These are phyloP conservation scores for Ceraclea dissimilis DNA, from an alignment of 2,888 invertebrate genomes.

Conservation along the genomic window DNA sequence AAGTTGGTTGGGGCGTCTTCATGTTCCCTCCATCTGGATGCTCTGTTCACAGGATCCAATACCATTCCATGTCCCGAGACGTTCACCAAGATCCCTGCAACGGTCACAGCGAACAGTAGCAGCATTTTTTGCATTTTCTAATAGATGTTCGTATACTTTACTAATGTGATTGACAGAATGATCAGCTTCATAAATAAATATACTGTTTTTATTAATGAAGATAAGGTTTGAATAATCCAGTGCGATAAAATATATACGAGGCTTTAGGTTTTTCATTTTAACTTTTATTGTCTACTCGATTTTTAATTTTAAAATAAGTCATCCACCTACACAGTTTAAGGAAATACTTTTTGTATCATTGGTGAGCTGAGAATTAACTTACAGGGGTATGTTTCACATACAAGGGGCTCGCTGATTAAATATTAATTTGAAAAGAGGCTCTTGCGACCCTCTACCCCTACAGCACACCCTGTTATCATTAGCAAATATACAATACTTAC, in stretches of 20 bases:
- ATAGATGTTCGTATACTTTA: background rate
- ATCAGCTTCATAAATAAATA: background rate
- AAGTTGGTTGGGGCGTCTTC: constrained; percentile 41
- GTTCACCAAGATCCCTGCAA: background rate
- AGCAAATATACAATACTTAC: no score
- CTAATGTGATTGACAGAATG: background rate
- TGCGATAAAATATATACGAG: background rate
- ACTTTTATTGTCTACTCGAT: no score
- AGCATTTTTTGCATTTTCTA: background rate
- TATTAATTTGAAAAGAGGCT: no score
- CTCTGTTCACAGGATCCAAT: constrained; percentile 44
- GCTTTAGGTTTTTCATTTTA: no score
- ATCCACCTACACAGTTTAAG: no score
- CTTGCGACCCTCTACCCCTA: no score
- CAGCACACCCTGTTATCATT: no score
- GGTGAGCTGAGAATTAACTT: no score
- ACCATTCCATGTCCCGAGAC: constrained; percentile 45
- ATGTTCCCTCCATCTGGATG: constrained; percentile 47
- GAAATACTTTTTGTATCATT: no score
- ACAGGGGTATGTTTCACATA: no score
- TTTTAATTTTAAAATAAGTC: no score
- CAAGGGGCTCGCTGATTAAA: no score
- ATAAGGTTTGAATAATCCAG: background rate
- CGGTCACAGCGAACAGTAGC: background rate
- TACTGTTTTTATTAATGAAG: background rate